Conservation (phyloP, 2,888 invertebrate species). For the Pimpla rufipes region DNA sequence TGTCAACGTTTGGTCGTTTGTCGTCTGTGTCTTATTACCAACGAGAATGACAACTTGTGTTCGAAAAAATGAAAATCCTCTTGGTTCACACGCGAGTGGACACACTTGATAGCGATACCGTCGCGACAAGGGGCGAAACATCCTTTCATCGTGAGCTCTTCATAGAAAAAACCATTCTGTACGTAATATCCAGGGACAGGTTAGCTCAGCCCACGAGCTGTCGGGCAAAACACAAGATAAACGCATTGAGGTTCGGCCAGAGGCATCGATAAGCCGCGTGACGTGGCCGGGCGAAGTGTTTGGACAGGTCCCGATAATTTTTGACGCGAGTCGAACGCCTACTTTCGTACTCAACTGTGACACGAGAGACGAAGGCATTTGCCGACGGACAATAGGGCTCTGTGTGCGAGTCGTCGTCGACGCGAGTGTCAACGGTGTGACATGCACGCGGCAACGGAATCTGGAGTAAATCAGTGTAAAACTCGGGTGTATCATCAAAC, state of each 20-base stretch:
- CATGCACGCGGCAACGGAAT: slow-evolving; percentile 37
- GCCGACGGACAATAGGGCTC: slow-evolving; percentile 44
- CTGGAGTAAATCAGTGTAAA: slow-evolving; percentile 27
- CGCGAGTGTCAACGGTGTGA: slow-evolving; percentile 27
- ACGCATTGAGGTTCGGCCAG: slow-evolving; percentile 25
- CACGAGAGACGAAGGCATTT: slow-evolving; percentile 33
- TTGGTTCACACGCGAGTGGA: background rate
- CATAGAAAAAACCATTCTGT: slow-evolving; percentile 11
- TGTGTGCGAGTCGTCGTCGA: slow-evolving; percentile 11
- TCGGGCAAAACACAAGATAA: slow-evolving; percentile 38
- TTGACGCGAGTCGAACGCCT: slow-evolving; percentile 70
- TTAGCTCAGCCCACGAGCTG: slow-evolving; percentile 12
- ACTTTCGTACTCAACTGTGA: slow-evolving; percentile 9
- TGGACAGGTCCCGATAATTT: slow-evolving; percentile 78
- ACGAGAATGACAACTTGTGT: background rate
- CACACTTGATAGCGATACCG: background rate
- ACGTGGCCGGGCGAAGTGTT: slow-evolving; percentile 70
- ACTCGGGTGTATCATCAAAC: slow-evolving; percentile 41
- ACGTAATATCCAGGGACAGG: slow-evolving; percentile 29
- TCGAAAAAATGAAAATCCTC: background rate
- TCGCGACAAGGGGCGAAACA: background rate
- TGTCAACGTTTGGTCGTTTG: too few species aligned
- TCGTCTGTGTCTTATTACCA: background rate
- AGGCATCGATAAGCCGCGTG: slow-evolving; percentile 72
- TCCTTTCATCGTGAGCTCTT: slow-evolving; percentile 9